Evolutionary conservation across 2,888 invertebrate genomes (phyloP).

Genomic region (Tryphoninae sp.): DNA sequence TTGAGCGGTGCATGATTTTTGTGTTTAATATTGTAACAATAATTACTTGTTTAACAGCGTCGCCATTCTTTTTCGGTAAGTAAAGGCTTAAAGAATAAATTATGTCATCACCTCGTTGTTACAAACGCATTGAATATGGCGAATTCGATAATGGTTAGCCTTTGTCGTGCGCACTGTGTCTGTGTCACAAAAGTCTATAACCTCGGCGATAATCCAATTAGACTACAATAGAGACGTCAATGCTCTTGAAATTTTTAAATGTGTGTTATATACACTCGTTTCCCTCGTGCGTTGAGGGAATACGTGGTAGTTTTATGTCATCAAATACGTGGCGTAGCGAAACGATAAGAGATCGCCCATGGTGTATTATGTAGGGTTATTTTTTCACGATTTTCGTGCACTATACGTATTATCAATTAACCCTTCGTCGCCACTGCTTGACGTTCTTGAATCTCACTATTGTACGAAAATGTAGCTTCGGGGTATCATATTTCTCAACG

Average conservation of each 20-base stretch:
- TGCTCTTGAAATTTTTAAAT: constrained; percentile 13
- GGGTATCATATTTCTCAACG: neutral
- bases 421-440: neutral
- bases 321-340: neutral
- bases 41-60: neutral
- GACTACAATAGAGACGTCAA: constrained; percentile 2
- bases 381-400: neutral
- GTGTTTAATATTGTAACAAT: neutral
- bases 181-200: constrained; percentile 35
- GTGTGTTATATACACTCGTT: neutral
- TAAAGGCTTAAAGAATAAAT: neutral
- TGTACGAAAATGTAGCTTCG: neutral
- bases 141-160: neutral
- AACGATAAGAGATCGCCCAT: neutral
- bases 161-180: neutral
- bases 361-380: neutral
- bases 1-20: neutral
- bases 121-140: neutral
- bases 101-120: neutral
- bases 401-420: neutral
- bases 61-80: neutral
- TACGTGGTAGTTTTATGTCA: constrained; percentile 2
- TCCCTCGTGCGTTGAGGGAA: neutral
- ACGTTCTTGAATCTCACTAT: neutral
- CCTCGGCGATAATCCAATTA: constrained; percentile 34